Evolutionary conservation across 2,797 vertebrate genomes (phyloP), one percentile per base, ranked within the genome.

Genomic region (Eulemur rubriventer): DNA sequence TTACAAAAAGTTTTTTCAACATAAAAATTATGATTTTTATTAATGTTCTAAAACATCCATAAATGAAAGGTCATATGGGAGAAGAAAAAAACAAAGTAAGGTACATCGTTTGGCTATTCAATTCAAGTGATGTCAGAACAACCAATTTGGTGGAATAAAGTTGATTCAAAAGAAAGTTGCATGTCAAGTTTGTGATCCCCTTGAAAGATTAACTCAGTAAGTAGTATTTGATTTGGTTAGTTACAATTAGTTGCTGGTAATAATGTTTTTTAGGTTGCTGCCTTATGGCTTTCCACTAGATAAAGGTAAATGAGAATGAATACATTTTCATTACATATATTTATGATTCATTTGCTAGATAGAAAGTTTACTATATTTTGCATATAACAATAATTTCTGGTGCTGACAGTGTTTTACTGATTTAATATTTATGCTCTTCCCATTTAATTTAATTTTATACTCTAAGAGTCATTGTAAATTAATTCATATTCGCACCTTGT

Each of bases 391-490:
- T 95, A 79, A 85, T 91, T 94, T 52, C 50, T 95, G 12, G 18
- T 90, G 55, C 84, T 90, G 81, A 96, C 65, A 95, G 16, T 94
- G 67, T 75, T 94, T 97, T 78, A 92, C 41, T 96, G 90, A 90
- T 84, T 65, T 91, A 92, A 90, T 96, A 96, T 96, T 96, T 94
- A 88, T 92, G 22, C 18, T 94, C 33, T 94, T 96, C 38, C 43
- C 91, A 72, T 65, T 94, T 95, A 97, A 93, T 96, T 97, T 87
- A 94, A 95, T 97, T 92, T 95, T 95, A 83, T 94, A 73, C 80
- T 67, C 50, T 50, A 59, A 63, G 43, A 93, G 48, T 92, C 52
- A 89, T 89, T 95, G 50, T 95, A 93, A 93, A 96, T 94, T 85
- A 92, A 96, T 88, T 95, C 59, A 81, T 73, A 92, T 43, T 94